Evolutionary conservation across 1,140 invertebrate species (phyloP).

Genomic region (Pemphigus obesinymphae): DNA sequence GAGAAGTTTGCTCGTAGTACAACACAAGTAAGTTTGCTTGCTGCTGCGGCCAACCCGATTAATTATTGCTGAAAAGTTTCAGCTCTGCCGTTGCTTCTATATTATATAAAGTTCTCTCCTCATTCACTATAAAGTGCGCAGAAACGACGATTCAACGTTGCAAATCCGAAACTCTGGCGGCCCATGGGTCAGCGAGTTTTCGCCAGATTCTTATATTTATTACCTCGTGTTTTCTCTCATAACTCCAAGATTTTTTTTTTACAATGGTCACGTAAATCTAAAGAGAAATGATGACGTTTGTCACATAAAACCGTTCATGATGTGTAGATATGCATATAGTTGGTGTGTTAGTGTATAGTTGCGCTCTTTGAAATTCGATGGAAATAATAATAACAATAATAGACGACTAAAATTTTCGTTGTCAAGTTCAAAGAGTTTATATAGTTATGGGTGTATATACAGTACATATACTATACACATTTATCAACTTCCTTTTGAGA

Average conservation of each 20-base stretch:
- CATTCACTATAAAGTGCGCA: neutral
- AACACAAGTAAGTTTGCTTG: slow-evolving; percentile 15
- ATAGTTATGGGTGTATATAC: neutral
- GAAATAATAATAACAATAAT: too few relatives aligned
- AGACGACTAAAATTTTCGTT: neutral
- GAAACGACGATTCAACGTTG: neutral
- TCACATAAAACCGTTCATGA: neutral
- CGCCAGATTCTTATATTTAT: slow-evolving; percentile 4
- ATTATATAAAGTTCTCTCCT: neutral
- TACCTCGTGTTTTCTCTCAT: neutral
- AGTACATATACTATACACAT: neutral
- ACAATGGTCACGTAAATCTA: neutral
- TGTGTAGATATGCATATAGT: too few relatives aligned
- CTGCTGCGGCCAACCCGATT: slow-evolving; percentile 12
- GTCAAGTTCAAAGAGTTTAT: neutral
- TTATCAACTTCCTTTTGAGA: neutral
- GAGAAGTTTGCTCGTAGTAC: neutral
- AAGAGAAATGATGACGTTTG: neutral
- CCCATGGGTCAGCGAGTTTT: slow-evolving; percentile 35
- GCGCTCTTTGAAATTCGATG: neutral
- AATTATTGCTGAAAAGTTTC: slow-evolving; percentile 32
- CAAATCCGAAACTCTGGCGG: slow-evolving; percentile 12
- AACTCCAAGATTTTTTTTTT: neutral
- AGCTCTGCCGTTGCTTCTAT: neutral
- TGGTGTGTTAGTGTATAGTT: neutral